A percentile compares a stretch with the other conserved stretches of the same genome.
phyloP scores from a whole-genome alignment of 2,888 invertebrate species.

The Laspeyria flexula region DNA sequence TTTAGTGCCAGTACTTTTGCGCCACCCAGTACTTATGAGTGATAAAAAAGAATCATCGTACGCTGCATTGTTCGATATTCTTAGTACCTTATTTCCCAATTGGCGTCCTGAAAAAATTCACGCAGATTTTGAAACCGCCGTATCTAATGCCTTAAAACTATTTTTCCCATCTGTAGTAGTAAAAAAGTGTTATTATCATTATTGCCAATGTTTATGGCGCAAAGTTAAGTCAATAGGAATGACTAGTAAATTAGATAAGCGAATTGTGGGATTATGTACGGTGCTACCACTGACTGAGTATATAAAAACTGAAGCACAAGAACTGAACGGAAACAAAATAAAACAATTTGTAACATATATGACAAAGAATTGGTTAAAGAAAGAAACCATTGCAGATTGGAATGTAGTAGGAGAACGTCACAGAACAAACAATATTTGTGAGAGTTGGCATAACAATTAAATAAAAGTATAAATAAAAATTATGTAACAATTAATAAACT shows the following conservation, averaged over 20 bases:
- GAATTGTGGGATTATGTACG: conserved; percentile 6
- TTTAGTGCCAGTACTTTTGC: no score
- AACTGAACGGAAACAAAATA: conserved; percentile 1
- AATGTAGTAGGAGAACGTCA: background rate
- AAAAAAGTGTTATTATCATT: conserved; percentile 1
- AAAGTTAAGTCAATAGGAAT: background rate
- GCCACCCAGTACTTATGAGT: background rate
- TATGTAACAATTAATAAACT: conserved; percentile 1
- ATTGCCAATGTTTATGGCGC: background rate
- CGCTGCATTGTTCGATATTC: background rate
- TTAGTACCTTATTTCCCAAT: background rate
- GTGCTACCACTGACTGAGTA: conserved; percentile 2
- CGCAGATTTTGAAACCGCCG: no score
- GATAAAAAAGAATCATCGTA: background rate
- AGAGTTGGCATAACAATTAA: conserved; percentile 1
- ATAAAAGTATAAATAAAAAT: conserved; percentile 4
- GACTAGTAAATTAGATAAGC: background rate
- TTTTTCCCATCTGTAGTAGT: background rate
- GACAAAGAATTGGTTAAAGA: background rate
- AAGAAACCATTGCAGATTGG: background rate
- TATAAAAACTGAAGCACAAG: conserved; percentile 1
- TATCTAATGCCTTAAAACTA: conserved; percentile 1
- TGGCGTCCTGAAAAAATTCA: background rate
- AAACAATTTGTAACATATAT: background rate
- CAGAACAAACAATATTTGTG: conserved; percentile 2